Evolutionary conservation across 2,113 vertebrate species (phyloP).

Genomic region (Baryphthengus martii): DNA sequence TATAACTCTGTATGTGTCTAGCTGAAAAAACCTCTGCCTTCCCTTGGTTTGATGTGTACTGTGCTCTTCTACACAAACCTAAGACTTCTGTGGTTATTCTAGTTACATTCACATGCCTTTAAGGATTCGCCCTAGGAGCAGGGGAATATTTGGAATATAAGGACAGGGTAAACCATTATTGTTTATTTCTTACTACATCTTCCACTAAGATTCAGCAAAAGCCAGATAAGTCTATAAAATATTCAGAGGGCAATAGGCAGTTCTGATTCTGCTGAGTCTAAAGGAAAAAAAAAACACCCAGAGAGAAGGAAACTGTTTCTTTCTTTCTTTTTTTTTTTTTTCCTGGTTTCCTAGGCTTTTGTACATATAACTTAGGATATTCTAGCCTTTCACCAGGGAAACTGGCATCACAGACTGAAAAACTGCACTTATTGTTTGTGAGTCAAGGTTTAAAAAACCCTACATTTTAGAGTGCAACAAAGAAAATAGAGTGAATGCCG

Average conservation of each 20-base stretch:
- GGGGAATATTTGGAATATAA: not conserved
- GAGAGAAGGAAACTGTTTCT: not conserved
- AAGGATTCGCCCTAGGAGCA: not conserved
- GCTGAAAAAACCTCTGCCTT: accelerated
- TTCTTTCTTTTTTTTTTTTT: not conserved
- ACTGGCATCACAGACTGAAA: not conserved
- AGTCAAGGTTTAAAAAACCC: not conserved
- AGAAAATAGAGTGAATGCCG: not conserved
- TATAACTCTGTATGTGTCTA: not conserved
- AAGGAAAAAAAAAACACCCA: not conserved
- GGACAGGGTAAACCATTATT: not conserved
- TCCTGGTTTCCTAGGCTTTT: not conserved
- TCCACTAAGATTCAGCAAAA: not conserved
- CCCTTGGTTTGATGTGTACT: not conserved
- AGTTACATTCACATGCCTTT: not conserved
- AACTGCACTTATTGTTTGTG: not conserved
- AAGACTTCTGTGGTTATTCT: not conserved
- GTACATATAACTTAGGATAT: not conserved
- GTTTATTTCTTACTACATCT: not conserved
- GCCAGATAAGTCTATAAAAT: not conserved
- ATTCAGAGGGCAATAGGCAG: not conserved
- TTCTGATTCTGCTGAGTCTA: not conserved
- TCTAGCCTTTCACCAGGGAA: not conserved
- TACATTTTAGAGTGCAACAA: not conserved
- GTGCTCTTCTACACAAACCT: not conserved